Evolutionary conservation across 2,888 invertebrate species (phyloP).

Genomic region (Cepaea hortensis): DNA sequence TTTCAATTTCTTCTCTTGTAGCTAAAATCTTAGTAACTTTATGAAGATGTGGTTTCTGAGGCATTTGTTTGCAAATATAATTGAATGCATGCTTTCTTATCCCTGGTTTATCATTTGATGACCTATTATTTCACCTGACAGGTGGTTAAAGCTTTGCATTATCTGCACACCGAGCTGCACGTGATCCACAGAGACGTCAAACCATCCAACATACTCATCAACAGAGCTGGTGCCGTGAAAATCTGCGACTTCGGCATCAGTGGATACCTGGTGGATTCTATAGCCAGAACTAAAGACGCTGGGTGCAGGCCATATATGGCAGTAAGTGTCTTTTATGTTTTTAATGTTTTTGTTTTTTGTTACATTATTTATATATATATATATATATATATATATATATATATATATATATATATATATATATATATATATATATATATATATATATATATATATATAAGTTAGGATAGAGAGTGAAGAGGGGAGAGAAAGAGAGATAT

Average conservation of each 20-base stretch:
- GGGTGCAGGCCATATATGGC: constrained; percentile 99
- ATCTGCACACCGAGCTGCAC: constrained; percentile 90
- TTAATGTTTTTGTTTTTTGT: neutral
- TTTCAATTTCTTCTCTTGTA: too few relatives aligned
- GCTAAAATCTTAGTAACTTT: too few relatives aligned
- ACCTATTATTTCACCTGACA: constrained; percentile 66
- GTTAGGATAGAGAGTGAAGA: too few relatives aligned
- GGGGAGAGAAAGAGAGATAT: too few relatives aligned
- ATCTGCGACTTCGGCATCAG: constrained; percentile 99
- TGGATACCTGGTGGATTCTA: constrained; percentile 96
- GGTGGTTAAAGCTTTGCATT: constrained; percentile 94
- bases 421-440: too few relatives aligned
- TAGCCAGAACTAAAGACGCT: constrained; percentile 97
- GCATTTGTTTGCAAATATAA: too few relatives aligned
- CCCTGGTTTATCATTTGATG: too few relatives aligned
- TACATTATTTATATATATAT: neutral
- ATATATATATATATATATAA: too few relatives aligned
- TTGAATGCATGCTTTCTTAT: too few relatives aligned
- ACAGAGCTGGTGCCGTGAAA: constrained; percentile 93
- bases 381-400: too few relatives aligned
- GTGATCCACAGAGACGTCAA: constrained; percentile 98
- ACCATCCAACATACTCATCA: constrained; percentile 97
- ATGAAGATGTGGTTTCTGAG: too few relatives aligned
- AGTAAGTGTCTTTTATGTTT: constrained; percentile 77
- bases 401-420: too few relatives aligned